Base-by-base conservation (phyloP, 30 jellyfish, hydroid and myxozoan species). In the Pelagia noctiluca region DNA sequence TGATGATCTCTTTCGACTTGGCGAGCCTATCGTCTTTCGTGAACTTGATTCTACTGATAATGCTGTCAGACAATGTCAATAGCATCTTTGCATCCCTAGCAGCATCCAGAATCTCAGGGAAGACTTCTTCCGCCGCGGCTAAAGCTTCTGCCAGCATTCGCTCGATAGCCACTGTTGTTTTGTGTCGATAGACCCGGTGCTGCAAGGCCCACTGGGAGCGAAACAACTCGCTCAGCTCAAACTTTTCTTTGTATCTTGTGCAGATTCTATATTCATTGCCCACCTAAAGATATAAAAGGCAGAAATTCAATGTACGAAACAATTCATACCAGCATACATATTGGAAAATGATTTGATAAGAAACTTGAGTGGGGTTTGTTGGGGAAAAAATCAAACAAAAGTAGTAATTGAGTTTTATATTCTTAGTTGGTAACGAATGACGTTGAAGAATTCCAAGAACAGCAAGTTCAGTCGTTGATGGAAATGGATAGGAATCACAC, bases 91-190 rank as follows among this genome's bases (percentile, higher is more conserved):
- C 84, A 26, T 80, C 69, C 42, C 48, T 19, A 2, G 77, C 38
- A 4, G 90, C 90, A 12, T 67, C 70, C 10, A 72, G 67, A 7
- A 80, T 64, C 4, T 67, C 36, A n/a, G n/a, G n/a, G 84, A 80
- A 80, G 29, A 49, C 30, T 1, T 33, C 22, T 31, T 80, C 90
- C 25, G 90, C 90, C 4, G 33, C 35, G 30, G 50, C 68, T 42
- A 80, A 22, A 7, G 95, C 95, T 37, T 85, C 89, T 13, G 88
- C 88, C 0, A 85, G 34, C 95, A 85, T 85, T 83, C 63, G 50
- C 53, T 85, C 95, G 35, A 85, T 74, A 0, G 89, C 85, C 30
- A 74, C 57, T 4, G 83, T 63, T 7, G 95, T 85, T 62, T 75
- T 85, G 76, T 85, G 95, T 26, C 54, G 37, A 30, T 85, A 76